phyloP scores from a whole-genome alignment of 2,888 invertebrate species.

The Gymnoscelis rufifasciata region DNA sequence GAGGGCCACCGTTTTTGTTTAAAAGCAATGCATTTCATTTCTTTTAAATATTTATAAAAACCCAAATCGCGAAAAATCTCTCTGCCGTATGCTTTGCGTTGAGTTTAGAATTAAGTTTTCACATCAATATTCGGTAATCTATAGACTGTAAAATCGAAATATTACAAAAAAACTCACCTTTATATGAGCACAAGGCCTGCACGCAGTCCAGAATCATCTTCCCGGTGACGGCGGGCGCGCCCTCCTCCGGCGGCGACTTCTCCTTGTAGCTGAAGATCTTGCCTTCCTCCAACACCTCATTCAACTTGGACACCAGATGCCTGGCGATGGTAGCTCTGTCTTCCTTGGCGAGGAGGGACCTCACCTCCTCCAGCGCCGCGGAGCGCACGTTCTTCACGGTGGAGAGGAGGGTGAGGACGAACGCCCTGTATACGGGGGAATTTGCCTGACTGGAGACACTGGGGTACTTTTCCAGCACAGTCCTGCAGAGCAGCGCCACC shows the following conservation, averaged over 20 bases:
- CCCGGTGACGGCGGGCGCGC: conserved; percentile 68
- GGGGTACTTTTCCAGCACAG: conserved; percentile 83
- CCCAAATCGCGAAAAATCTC: neutral
- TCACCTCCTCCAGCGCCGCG: conserved; percentile 80
- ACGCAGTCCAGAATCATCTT: conserved; percentile 78
- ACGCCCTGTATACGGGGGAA: conserved; percentile 83
- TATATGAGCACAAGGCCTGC: conserved; percentile 72
- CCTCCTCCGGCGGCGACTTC: conserved; percentile 37
- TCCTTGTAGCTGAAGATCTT: conserved; percentile 68
- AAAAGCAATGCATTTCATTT: neutral
- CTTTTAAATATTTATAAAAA: neutral
- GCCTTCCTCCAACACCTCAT: conserved; percentile 81
- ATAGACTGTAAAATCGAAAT: neutral
- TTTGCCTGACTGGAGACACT: conserved; percentile 82
- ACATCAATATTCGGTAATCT: no score
- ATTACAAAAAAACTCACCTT: conserved; percentile 42
- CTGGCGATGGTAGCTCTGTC: conserved; percentile 82
- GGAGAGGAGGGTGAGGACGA: conserved; percentile 84
- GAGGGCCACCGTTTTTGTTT: no score
- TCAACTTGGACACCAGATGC: conserved; percentile 82
- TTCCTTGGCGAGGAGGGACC: conserved; percentile 79
- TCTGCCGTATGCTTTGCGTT: no score
- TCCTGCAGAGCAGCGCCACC: conserved; percentile 86
- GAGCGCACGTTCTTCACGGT: conserved; percentile 81
- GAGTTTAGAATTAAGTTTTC: no score